phyloP scores from a whole-genome alignment of 1,140 invertebrate species.

The Drosophila busckii region DNA sequence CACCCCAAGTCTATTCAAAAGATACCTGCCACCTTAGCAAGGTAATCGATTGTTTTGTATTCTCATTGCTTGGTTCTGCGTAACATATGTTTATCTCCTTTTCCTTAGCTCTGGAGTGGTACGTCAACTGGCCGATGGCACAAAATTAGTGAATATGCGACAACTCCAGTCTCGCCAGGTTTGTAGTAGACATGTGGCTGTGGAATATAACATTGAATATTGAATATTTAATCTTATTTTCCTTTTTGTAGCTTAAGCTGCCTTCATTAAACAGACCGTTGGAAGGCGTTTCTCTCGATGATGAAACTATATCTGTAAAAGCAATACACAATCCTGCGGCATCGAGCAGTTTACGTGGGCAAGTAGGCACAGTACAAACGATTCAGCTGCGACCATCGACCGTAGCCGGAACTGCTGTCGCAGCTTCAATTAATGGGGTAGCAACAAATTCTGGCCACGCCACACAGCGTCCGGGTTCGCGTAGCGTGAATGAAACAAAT shows the following conservation, averaged over 20 bases:
- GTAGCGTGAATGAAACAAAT: constrained; percentile 16
- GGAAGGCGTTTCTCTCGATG: constrained; percentile 25
- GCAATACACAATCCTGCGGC: constrained; percentile 18
- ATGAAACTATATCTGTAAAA: constrained; percentile 14
- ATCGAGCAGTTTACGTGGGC: constrained; percentile 39
- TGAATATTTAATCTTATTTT: not conserved
- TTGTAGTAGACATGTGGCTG: constrained; percentile 2
- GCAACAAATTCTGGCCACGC: constrained; percentile 7
- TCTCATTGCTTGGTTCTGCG: not conserved
- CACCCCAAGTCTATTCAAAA: constrained; percentile 61
- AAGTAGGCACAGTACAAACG: constrained; percentile 61
- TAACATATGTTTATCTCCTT: not conserved
- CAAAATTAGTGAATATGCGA: constrained; percentile 61
- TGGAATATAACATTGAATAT: not conserved
- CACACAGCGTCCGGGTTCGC: constrained; percentile 14
- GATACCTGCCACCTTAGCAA: constrained; percentile 60
- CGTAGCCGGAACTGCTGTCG: constrained; percentile 14
- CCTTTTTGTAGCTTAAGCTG: constrained; percentile 37
- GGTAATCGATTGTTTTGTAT: constrained; percentile 14
- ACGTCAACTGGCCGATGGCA: constrained; percentile 59
- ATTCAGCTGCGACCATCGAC: constrained; percentile 51
- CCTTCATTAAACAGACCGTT: constrained; percentile 20
- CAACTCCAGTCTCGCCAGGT: constrained; percentile 59
- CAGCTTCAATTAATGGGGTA: constrained; percentile 35
- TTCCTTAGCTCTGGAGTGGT: constrained; percentile 49